Evolutionary conservation across 1,140 invertebrate species (phyloP).

Genomic region (Saccostrea cuccullata): DNA sequence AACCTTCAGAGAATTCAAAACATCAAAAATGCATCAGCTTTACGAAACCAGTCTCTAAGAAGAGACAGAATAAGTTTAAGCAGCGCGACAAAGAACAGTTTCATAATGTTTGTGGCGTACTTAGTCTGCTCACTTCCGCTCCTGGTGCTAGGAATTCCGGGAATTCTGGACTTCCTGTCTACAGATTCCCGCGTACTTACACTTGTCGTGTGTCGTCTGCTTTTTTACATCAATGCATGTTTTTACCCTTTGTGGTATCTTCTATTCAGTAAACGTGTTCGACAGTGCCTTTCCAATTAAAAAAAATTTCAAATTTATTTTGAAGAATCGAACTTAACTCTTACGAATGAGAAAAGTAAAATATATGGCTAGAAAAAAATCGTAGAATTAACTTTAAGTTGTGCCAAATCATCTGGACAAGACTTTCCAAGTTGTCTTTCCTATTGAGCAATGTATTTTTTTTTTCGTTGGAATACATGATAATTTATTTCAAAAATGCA

Average conservation of each 20-base stretch:
- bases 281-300: constrained; percentile 62
- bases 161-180: constrained; percentile 45
- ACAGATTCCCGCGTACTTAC: constrained; percentile 48
- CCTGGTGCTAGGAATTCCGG: constrained; percentile 64
- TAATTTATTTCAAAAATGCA: no score
- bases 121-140: constrained; percentile 65
- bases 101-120: constrained; percentile 68
- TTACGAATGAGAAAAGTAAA: not conserved
- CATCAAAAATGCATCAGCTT: constrained; percentile 61
- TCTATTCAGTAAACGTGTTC: constrained; percentile 68
- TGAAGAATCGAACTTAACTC: not conserved
- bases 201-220: constrained; percentile 60
- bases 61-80: constrained; percentile 62
- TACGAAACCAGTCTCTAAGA: constrained; percentile 64
- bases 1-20: constrained; percentile 65
- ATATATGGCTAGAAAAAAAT: not conserved
- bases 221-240: constrained; percentile 69
- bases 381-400: not conserved
- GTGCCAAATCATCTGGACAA: not conserved
- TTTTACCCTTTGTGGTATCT: constrained; percentile 72
- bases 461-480: no score
- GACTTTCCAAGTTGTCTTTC: not conserved
- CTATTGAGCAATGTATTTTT: not conserved
- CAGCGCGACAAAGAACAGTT: constrained; percentile 68
- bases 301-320: not conserved